These are phyloP conservation scores for Trypoxylus dichotomus DNA, from an alignment of 1,140 invertebrate species.

Conservation along the genomic window DNA sequence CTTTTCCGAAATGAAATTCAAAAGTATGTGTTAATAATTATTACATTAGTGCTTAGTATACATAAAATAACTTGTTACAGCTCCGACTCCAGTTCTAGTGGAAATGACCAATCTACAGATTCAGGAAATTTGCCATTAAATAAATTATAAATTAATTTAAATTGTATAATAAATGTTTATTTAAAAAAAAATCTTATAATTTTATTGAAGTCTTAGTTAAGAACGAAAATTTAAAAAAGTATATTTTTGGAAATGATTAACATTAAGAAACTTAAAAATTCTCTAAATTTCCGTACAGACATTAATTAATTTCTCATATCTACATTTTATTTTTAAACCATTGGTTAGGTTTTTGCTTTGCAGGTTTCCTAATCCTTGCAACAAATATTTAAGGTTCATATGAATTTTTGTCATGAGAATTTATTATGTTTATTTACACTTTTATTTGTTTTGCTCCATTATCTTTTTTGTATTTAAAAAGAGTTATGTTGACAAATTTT, in stretches of 20 bases:
- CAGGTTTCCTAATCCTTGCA: conserved; percentile 16
- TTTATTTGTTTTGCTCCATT: conserved; percentile 24
- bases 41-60: conserved; percentile 24
- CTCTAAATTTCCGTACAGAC: background rate
- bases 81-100: background rate
- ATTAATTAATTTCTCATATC: conserved; percentile 11
- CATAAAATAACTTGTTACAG: conserved; percentile 16
- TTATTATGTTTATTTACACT: conserved; percentile 14
- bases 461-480: conserved; percentile 23
- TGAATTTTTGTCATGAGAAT: conserved; percentile 20
- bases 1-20: conserved; percentile 12
- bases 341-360: conserved; percentile 22
- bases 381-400: conserved; percentile 22
- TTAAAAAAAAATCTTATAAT: conserved; percentile 24
- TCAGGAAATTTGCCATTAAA: conserved; percentile 17
- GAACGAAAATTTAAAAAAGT: conserved; percentile 13
- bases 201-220: conserved; percentile 18
- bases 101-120: background rate
- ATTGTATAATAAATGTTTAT: conserved; percentile 25
- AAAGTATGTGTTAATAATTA: conserved; percentile 17
- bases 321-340: conserved; percentile 18
- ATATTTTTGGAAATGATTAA: conserved; percentile 21
- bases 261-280: conserved; percentile 16
- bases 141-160: conserved; percentile 24
- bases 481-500: conserved; percentile 9